phyloP scores from a whole-genome alignment of 2,113 vertebrate genomes.

The Micronycteris hirsuta region DNA sequence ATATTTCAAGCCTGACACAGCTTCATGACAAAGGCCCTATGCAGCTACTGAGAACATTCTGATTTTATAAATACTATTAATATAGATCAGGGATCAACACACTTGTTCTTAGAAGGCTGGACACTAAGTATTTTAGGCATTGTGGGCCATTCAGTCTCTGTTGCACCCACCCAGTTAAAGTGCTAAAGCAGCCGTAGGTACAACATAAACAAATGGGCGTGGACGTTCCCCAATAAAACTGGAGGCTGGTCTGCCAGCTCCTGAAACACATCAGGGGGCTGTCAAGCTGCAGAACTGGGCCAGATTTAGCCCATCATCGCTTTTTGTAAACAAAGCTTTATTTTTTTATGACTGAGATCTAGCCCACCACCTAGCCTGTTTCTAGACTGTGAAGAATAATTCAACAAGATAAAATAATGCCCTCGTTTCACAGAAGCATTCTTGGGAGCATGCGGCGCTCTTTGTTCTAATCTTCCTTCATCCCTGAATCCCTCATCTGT shows the following conservation, averaged over 20 bases:
- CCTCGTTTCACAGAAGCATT: background rate
- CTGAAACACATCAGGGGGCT: background rate
- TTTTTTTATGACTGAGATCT: background rate
- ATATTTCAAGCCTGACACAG: too few species aligned
- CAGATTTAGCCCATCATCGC: background rate
- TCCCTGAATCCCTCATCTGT: background rate
- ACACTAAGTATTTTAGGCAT: background rate
- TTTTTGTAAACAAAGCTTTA: background rate
- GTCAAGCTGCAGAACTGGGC: background rate
- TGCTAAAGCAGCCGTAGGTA: fast-evolving
- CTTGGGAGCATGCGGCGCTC: background rate
- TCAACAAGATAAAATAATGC: background rate
- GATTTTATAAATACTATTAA: background rate
- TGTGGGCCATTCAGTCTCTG: background rate
- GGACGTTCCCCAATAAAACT: background rate
- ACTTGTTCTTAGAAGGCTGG: background rate
- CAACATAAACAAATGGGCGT: fast-evolving
- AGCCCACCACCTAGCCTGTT: background rate
- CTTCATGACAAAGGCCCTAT: background rate
- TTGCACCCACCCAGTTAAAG: background rate
- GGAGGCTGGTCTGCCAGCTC: background rate
- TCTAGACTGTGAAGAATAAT: background rate
- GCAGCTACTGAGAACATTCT: background rate
- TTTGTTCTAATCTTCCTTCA: background rate
- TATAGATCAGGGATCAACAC: background rate